A percentile compares a stretch with the other conserved stretches of the same genome.
Evolutionary conservation across 2,888 invertebrate species (phyloP).

Genomic region (Rhagonycha fulva): DNA sequence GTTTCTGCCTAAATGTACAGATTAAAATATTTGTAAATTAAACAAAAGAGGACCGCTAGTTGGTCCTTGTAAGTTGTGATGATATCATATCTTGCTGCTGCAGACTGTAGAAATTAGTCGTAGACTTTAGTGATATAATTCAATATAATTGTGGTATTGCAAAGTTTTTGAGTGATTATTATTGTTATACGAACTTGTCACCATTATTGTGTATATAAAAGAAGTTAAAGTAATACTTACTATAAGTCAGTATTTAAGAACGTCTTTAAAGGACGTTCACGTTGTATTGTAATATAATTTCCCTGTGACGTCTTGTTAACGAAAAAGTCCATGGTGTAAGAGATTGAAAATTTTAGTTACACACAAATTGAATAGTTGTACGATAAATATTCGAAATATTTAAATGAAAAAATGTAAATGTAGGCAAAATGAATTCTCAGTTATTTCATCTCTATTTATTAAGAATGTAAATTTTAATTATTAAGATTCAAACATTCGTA

Average conservation of each 20-base stretch:
- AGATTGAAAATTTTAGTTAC: constrained; percentile 27
- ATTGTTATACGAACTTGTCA: constrained; percentile 53
- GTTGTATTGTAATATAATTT: constrained; percentile 24
- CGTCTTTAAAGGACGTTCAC: constrained; percentile 35
- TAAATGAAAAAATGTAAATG: constrained; percentile 44
- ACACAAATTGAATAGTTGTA: neutral
- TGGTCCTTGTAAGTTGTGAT: constrained; percentile 65
- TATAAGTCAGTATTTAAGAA: constrained; percentile 55
- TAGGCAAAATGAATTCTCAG: constrained; percentile 38
- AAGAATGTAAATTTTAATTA: constrained; percentile 37
- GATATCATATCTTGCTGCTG: constrained; percentile 78
- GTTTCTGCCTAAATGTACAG: constrained; percentile 29
- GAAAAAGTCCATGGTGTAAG: constrained; percentile 29
- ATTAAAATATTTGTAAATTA: constrained; percentile 26
- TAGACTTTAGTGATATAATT: constrained; percentile 32
- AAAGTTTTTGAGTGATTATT: constrained; percentile 51
- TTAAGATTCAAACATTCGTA: constrained; percentile 64
- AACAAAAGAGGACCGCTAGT: constrained; percentile 41
- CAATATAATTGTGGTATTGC: constrained; percentile 46
- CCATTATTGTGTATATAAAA: constrained; percentile 46
- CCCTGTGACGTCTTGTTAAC: constrained; percentile 22
- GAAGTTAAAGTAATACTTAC: constrained; percentile 15
- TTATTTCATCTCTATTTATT: constrained; percentile 40
- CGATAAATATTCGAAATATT: constrained; percentile 24
- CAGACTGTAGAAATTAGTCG: constrained; percentile 44